These are phyloP conservation scores for Asarcornis scutulata DNA, from an alignment of 2,113 vertebrate genomes.

Conservation along the genomic window DNA sequence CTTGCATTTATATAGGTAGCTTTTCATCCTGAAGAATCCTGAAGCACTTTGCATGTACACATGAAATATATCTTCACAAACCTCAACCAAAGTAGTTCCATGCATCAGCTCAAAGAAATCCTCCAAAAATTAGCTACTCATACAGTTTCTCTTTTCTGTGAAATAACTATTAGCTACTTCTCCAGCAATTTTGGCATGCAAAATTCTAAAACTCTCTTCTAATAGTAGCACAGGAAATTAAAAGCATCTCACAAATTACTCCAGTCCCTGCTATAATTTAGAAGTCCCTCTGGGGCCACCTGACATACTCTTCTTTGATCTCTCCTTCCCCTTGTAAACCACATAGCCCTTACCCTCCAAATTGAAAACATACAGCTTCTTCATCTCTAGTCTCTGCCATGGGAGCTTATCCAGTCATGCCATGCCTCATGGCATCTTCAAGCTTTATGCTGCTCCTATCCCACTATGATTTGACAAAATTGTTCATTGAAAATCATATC, in stretches of 20 bases:
- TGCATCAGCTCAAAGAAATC: neutral
- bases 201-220: neutral
- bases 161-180: neutral
- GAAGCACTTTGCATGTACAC: neutral
- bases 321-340: conserved; percentile 25
- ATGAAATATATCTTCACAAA: neutral
- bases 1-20: neutral
- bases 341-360: neutral
- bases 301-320: conserved; percentile 41
- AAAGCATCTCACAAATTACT: conserved; percentile 44
- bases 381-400: neutral
- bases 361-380: conserved; percentile 37
- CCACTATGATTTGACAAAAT: neutral
- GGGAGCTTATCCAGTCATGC: neutral
- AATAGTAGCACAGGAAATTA: conserved; percentile 45
- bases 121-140: neutral
- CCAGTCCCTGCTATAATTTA: neutral
- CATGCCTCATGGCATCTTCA: neutral
- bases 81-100: neutral
- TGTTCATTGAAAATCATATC: neutral
- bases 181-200: neutral
- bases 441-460: neutral
- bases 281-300: conserved; percentile 1
- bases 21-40: neutral
- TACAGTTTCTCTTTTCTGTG: neutral